phyloP scores from a whole-genome alignment of 1,140 invertebrate genomes.

The Heliconius himera region DNA sequence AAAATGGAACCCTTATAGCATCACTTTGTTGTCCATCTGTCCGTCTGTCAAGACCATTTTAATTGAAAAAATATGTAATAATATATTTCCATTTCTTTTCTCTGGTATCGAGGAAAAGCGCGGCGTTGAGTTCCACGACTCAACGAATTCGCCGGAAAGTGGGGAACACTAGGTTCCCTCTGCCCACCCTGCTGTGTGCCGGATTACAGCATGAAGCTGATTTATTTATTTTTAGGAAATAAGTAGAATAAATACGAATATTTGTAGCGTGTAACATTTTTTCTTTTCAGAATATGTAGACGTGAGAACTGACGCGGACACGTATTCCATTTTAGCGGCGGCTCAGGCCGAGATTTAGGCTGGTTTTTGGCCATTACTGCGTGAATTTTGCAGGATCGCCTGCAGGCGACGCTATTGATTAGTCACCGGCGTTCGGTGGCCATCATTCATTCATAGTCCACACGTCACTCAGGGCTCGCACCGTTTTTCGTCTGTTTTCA shows the following conservation, averaged over 20 bases:
- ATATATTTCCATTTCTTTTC: no score
- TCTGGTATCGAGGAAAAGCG: no score
- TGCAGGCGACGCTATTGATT: slow-evolving; percentile 68
- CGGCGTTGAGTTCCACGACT: no score
- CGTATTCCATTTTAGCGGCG: slow-evolving; percentile 27
- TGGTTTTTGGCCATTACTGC: slow-evolving; percentile 50
- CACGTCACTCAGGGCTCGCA: slow-evolving; percentile 53
- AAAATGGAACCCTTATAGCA: no score
- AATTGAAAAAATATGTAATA: no score
- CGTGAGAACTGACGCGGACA: slow-evolving; percentile 14
- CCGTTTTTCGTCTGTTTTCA: slow-evolving; percentile 53
- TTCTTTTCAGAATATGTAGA: neutral
- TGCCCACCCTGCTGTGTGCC: no score
- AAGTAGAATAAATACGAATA: neutral
- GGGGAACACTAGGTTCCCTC: no score
- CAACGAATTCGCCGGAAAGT: no score
- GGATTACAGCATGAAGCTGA: no score
- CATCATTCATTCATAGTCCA: slow-evolving; percentile 69
- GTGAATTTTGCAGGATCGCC: slow-evolving; percentile 45
- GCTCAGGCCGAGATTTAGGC: slow-evolving; percentile 34
- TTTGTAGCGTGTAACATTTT: neutral
- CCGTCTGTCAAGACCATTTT: no score
- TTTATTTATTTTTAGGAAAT: no score
- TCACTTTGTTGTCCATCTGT: no score
- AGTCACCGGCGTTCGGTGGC: slow-evolving; percentile 50